Evolutionary conservation across 1,140 invertebrate genomes (phyloP), one percentile per base, ranked within the genome.

Genomic region (Diorhabda carinulata): DNA sequence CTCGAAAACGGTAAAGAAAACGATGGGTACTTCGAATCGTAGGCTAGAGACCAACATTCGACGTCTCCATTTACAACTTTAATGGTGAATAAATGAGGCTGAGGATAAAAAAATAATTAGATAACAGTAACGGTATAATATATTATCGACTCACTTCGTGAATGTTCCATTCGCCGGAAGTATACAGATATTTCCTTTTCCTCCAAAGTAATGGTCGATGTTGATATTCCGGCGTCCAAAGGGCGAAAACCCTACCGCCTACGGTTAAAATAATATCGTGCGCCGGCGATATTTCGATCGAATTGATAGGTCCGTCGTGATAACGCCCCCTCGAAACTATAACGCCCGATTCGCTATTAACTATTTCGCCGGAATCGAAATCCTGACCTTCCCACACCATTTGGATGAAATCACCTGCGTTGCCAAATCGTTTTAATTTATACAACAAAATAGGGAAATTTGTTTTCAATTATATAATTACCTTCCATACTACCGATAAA

Each of bases 291-390:
- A 68, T 63, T 44, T 84, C 76, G 3, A 84, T 76, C 42, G 84
- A 79, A 2, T 83, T 82, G 9, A 92, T 77, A 3, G 88, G 86
- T 0, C 90, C 90, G 74, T 91, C 88, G 74, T 92, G 90, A 63
- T 88, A 84, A 68, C 76, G 80, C 70, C 83, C 83, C 68, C 80
- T 75, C 74, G 79, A 83, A 43, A 80, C 66, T 77, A 84, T 82
- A 68, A 81, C 81, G 45, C 79, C 80, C 59, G 79, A 79, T 79
- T 89, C 86, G 4, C 80, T 83, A 74, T 86, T 87, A 2, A 87
- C 81, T 8, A 78, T 72, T 70, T 84, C 81, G 0, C 86, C 87
- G 0, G 85, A 85, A 69, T 84, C 83, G 64, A 87, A 86, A 47
- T 88, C 84, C 72, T 84, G 87, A 8, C 88, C 88, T 70, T 86